Conservation (phyloP, 2,113 vertebrate species). For the Cyprinodon variegatus region DNA sequence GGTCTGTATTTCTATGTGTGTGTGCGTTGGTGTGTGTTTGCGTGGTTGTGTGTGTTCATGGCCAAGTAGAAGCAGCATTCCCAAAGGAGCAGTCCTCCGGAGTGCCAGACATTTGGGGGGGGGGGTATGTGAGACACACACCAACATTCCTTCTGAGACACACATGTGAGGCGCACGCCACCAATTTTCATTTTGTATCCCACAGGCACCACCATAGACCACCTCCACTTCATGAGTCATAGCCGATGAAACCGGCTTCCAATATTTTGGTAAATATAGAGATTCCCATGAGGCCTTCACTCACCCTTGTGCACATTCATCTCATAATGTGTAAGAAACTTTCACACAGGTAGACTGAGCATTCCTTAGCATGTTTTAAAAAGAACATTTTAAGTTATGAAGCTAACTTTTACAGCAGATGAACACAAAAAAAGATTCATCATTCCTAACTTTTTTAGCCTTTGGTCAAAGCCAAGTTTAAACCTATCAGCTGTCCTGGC, state of each 20-base stretch:
- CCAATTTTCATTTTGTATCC: constrained; percentile 58
- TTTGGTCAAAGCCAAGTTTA: constrained; percentile 33
- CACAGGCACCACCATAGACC: constrained; percentile 41
- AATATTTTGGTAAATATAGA: constrained; percentile 41
- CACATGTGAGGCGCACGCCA: constrained; percentile 22
- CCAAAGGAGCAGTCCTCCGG: constrained; percentile 66
- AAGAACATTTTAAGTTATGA: neutral
- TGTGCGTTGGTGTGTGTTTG: constrained; percentile 31
- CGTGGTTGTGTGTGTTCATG: constrained; percentile 20
- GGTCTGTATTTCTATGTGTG: constrained; percentile 8
- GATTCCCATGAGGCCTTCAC: constrained; percentile 9
- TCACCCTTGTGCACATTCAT: neutral
- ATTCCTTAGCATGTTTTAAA: neutral
- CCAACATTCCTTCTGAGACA: constrained; percentile 17
- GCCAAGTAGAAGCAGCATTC: constrained; percentile 67
- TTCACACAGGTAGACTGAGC: neutral
- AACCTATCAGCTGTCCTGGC: constrained; percentile 32
- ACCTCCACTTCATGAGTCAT: constrained; percentile 40
- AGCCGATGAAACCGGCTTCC: constrained; percentile 23
- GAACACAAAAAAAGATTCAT: constrained; percentile 9
- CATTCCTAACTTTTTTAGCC: constrained; percentile 10
- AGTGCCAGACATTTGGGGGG: constrained; percentile 67
- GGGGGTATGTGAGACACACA: constrained; percentile 48
- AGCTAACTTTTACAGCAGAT: neutral
- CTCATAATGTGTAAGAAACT: no score